Evolutionary conservation across 2,888 invertebrate species (phyloP), one percentile per base, ranked within the genome.

Genomic region (Netelia inedita): DNA sequence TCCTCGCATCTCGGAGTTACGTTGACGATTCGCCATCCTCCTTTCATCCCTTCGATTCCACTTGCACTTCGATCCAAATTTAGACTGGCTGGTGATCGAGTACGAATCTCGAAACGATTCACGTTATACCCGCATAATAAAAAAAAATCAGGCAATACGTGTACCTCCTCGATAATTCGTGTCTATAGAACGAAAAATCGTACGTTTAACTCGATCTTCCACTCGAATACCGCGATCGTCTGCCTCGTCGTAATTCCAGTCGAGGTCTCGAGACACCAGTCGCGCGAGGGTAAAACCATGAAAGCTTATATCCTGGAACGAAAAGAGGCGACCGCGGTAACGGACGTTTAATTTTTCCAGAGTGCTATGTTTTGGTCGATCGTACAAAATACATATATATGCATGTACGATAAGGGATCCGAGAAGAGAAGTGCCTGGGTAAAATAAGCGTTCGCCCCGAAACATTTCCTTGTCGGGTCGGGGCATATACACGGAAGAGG

Each of bases 21-120:
- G 43, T 71, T 73, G 72, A 68, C 71, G 66, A 50, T 82, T 74
- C 66, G 23, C 55, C 59, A 72, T 69, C 50, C 81, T 57, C 79
- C 50, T 61, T 28, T 69, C 16, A 16, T 63, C 80, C 46, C 65
- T 41, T 71, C 16, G 16, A 61, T 8, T 19, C 50, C 61, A 43
- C 43, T 65, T 55, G 59, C 46, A 69, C 59, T 71, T 50, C 66
- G 46, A 35, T 35, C 6, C 8, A 35, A 35, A 35, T 35, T 35
- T 35, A 35, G 35, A 35, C 5, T 35, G 1, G 35, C 35, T 83
- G 79, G 74, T 76, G 88, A 88, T 87, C 85, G 88, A 86, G 86
- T 87, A 86, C 73, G 75, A 85, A 85, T 68, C 53, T 59, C 84
- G 78, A 75, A 79, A 75, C 71, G 69, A 83, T 79, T 35, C 6